These are phyloP conservation scores for Raja brachyura DNA, from an alignment of 2,113 vertebrate species.

Conservation along the genomic window DNA sequence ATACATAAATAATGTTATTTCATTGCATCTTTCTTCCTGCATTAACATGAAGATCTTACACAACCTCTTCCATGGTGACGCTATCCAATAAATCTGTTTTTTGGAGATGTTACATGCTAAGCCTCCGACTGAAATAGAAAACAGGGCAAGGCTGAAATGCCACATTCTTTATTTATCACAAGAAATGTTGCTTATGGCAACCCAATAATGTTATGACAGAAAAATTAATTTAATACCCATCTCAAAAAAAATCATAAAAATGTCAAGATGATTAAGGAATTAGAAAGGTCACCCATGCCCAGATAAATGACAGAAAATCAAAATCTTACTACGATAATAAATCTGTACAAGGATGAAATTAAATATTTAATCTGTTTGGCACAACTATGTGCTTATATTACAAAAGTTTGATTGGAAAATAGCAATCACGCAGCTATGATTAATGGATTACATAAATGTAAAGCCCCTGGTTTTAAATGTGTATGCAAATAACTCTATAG, in stretches of 20 bases:
- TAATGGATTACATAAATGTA: background rate
- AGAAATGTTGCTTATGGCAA: slow-evolving; percentile 3
- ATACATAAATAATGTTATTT: background rate
- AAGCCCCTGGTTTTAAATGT: background rate
- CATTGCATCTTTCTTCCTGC: background rate
- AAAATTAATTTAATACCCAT: slow-evolving; percentile 20
- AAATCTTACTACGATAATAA: background rate
- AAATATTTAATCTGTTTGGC: slow-evolving; percentile 12
- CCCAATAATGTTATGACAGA: background rate
- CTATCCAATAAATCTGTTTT: background rate
- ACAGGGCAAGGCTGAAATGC: background rate
- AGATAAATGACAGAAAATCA: slow-evolving; percentile 5
- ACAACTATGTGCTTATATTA: slow-evolving; percentile 9
- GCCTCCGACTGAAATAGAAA: background rate
- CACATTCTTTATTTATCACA: background rate
- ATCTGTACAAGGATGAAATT: slow-evolving; percentile 5
- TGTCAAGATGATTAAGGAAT: slow-evolving; percentile 15
- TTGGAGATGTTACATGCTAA: background rate
- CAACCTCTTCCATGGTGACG: background rate
- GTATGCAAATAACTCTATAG: background rate
- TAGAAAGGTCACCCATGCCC: background rate
- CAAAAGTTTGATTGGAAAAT: background rate
- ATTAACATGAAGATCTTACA: background rate
- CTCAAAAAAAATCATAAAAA: slow-evolving; percentile 7
- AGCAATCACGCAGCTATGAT: background rate